A percentile compares a stretch with the other conserved stretches of the same genome.
Conservation (phyloP, 2,113 vertebrate genomes). For the Oryzias melastigma region DNA sequence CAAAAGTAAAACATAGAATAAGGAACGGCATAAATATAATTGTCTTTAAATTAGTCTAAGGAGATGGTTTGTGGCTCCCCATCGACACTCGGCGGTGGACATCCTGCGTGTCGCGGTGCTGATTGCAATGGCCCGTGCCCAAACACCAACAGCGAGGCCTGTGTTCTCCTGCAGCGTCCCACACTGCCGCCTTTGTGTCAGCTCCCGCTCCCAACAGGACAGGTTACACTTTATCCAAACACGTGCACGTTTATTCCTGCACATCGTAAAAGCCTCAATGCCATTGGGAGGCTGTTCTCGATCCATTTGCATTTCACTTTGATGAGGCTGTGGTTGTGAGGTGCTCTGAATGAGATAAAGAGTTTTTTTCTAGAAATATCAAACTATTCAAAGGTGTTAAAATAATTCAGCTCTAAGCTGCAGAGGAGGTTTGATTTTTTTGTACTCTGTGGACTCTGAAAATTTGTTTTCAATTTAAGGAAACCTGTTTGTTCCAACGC, state of each 20-base stretch:
- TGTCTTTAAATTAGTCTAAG: background rate
- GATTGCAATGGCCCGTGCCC: conserved; percentile 23
- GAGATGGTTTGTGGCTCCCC: conserved; percentile 27
- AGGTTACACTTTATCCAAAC: conserved; percentile 50
- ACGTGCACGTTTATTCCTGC: conserved; percentile 48
- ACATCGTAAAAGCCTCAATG: conserved; percentile 10
- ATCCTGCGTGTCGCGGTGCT: conserved; percentile 18
- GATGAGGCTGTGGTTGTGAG: background rate
- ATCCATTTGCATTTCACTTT: conserved; percentile 7
- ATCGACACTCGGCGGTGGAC: too few species aligned
- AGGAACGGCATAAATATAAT: too few species aligned
- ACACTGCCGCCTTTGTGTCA: conserved; percentile 71
- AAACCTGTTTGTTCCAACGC: too few species aligned
- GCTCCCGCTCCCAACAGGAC: conserved; percentile 40
- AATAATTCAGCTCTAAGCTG: too few species aligned
- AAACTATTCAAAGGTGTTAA: too few species aligned
- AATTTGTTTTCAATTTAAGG: too few species aligned
- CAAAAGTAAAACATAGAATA: too few species aligned
- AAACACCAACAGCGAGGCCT: conserved; percentile 59
- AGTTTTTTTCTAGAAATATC: background rate
- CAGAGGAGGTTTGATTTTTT: too few species aligned
- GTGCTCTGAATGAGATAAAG: conserved; percentile 11
- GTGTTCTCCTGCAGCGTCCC: conserved; percentile 51
- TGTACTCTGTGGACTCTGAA: too few species aligned
- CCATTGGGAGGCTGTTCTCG: conserved; percentile 7